These are phyloP conservation scores for Xylophagus ater DNA, from an alignment of 2,888 invertebrate genomes.

Conservation along the genomic window DNA sequence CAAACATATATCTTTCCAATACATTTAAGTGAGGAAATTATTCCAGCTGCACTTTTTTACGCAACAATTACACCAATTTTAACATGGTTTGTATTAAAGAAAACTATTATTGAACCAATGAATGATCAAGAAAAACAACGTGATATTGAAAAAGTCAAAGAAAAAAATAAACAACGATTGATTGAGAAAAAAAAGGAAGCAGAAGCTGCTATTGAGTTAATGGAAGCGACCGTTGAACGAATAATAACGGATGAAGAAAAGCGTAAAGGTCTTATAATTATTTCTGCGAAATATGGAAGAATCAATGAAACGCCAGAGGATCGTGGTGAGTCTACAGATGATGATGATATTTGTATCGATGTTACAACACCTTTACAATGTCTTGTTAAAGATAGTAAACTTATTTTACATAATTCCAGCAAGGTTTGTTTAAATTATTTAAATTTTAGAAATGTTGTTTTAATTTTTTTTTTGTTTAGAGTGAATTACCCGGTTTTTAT, in stretches of 20 bases:
- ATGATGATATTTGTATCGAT: conserved; percentile 52
- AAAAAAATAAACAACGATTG: conserved; percentile 61
- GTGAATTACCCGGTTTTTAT: conserved; percentile 91
- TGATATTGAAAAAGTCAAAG: conserved; percentile 70
- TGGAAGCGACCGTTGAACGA: conserved; percentile 82
- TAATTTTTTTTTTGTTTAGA: conserved; percentile 46
- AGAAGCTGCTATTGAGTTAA: conserved; percentile 72
- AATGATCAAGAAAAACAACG: conserved; percentile 63
- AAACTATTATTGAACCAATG: conserved; percentile 75
- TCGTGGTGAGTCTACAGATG: conserved; percentile 23
- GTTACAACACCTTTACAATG: conserved; percentile 94
- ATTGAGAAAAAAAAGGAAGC: conserved; percentile 75
- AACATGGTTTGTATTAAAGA: conserved; percentile 70
- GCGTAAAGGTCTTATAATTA: conserved; percentile 74
- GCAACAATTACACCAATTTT: conserved; percentile 81
- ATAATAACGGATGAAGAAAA: conserved; percentile 70
- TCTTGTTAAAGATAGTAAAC: conserved; percentile 80
- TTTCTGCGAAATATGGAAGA: conserved; percentile 72
- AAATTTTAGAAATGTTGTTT: background rate
- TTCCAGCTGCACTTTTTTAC: conserved; percentile 85
- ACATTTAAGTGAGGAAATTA: conserved; percentile 78
- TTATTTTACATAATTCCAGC: conserved; percentile 70
- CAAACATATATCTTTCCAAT: conserved; percentile 85
- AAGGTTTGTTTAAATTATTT: conserved; percentile 49
- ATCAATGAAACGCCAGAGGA: conserved; percentile 26